Conservation (phyloP, 2,888 invertebrate genomes). For the Apotomis capreana region DNA sequence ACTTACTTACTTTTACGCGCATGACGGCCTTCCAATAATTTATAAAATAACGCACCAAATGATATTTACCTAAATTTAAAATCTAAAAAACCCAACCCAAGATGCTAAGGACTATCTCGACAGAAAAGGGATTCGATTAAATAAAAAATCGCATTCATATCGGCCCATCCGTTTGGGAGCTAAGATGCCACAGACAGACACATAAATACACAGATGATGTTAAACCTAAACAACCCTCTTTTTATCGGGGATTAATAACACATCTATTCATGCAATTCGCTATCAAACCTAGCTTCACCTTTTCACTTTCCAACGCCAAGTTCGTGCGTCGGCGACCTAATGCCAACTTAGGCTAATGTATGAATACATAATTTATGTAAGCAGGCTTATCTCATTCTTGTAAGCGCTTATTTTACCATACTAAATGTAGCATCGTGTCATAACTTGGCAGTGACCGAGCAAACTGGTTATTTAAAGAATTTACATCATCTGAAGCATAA, state of each 20-base stretch:
- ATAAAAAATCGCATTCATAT: too few species aligned
- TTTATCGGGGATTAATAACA: not conserved
- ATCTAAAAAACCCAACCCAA: too few species aligned
- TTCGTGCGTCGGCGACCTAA: constrained; percentile 11
- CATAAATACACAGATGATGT: too few species aligned
- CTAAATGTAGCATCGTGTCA: constrained; percentile 38
- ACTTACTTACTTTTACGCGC: too few species aligned
- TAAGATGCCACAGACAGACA: too few species aligned
- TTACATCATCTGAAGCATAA: constrained; percentile 32
- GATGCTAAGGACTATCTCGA: too few species aligned
- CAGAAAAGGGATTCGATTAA: too few species aligned
- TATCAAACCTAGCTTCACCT: not conserved
- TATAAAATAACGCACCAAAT: too few species aligned
- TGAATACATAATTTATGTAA: constrained; percentile 36
- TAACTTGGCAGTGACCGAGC: constrained; percentile 38
- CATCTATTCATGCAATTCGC: not conserved
- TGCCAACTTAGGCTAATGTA: constrained; percentile 37
- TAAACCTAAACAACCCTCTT: too few species aligned
- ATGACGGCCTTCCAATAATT: too few species aligned
- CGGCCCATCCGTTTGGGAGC: too few species aligned
- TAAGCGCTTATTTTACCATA: constrained; percentile 40
- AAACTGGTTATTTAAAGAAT: constrained; percentile 34
- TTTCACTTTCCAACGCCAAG: constrained; percentile 5
- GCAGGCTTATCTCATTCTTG: constrained; percentile 35
- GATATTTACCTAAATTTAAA: too few species aligned